Percentiles rank a stretch among this genome's conserved stretches.
Evolutionary conservation across 1,140 invertebrate genomes (phyloP).

Genomic region (Calliopsis andreniformis): DNA sequence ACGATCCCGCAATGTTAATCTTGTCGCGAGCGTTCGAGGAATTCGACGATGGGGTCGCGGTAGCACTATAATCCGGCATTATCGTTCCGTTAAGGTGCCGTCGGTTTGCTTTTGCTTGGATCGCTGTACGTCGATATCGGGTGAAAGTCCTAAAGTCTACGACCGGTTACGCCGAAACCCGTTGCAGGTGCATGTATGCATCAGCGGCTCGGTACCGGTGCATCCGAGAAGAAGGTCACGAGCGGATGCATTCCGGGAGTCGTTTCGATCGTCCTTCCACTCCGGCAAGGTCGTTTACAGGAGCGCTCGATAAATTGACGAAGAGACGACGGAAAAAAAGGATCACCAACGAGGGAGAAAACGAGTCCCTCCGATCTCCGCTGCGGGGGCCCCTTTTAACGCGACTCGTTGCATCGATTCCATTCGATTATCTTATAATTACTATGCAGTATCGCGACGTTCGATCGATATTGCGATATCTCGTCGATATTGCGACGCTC

Average conservation of each 20-base stretch:
- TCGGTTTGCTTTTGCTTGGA: slow-evolving; percentile 36
- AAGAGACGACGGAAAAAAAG: slow-evolving; percentile 39
- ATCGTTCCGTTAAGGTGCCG: slow-evolving; percentile 40
- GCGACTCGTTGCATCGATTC: not conserved
- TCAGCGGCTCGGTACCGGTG: slow-evolving; percentile 48
- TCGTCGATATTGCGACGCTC: no score
- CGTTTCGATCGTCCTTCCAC: slow-evolving; percentile 55
- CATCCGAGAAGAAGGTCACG: slow-evolving; percentile 58
- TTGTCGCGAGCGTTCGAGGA: slow-evolving; percentile 11
- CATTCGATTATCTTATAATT: not conserved
- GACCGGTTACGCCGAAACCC: slow-evolving; percentile 60
- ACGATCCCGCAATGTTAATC: slow-evolving; percentile 6
- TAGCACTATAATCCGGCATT: slow-evolving; percentile 18
- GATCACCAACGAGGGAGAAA: slow-evolving; percentile 32
- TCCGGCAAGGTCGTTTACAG: slow-evolving; percentile 52
- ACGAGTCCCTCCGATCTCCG: slow-evolving; percentile 7
- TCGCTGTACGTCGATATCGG: slow-evolving; percentile 50
- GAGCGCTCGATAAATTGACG: slow-evolving; percentile 48
- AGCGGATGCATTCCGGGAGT: slow-evolving; percentile 56
- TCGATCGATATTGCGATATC: no score
- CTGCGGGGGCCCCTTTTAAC: not conserved
- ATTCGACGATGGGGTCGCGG: slow-evolving; percentile 6
- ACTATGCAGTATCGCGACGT: not conserved
- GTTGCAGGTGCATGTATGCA: slow-evolving; percentile 58
- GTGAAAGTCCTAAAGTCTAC: slow-evolving; percentile 60